Base-by-base conservation (phyloP, 1,140 invertebrate genomes). In the Drosophila erecta region DNA sequence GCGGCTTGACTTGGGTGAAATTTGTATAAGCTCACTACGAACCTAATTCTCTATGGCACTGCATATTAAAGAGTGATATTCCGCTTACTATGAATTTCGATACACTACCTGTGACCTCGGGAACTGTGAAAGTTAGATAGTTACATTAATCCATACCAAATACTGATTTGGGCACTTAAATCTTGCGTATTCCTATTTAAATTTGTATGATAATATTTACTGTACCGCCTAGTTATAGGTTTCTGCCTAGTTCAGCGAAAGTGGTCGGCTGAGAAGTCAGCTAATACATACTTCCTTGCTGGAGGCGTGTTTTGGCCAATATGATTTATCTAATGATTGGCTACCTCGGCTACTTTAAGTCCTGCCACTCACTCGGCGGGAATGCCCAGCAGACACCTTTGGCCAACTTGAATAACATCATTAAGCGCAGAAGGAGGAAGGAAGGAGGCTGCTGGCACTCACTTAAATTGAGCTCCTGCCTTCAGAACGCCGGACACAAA, bases 301-400 rank as follows among this genome's bases (percentile, higher is more conserved):
- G 35, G 24, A 22, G 60, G 66, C 17, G 15, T 54, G 22, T 14
- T 20, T 5, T 0, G 2, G 10, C 35, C 51, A 70, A 33, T 70
- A 71, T 70, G 65, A 70, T 70, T 70, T 70, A 70, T 70, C 17
- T 56, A 70, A 70, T 47, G 41, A 70, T 56, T 46, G 66, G 24
- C 33, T 47, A 47, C 22, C 38, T 41, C 33, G 20, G 49, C 66
- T 11, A 56, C 41, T 17, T 56, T 8, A 17, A 24, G 64, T 14
- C 64, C 51, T 56, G 64, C 10, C 61, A 38, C 12, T 20, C 40
- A n/a, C 41, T 17, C 7, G 61, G 10, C 12, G 11, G 3, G 11
- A 24, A 27, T 22, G 14, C 44, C 46, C 33, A 24, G 15, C 2
- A 40, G 41, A 54, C 66, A 71, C 67, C 67, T 71, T 70, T 22